Evolutionary conservation across 2,888 invertebrate genomes (phyloP).

Genomic region (Notodonta dromedarius): DNA sequence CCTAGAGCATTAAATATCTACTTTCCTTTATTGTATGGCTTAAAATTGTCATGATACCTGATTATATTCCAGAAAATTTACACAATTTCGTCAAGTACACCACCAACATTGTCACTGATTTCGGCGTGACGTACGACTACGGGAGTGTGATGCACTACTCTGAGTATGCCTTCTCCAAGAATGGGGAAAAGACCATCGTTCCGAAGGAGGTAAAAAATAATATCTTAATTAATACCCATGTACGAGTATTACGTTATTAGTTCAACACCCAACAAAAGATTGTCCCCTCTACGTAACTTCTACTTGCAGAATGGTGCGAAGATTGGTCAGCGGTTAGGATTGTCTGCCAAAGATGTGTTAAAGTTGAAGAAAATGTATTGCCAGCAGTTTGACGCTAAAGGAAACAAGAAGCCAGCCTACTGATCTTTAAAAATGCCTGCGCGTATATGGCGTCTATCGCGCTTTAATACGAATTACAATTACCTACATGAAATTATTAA

Average conservation of each 20-base stretch:
- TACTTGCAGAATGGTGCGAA: slow-evolving; percentile 60
- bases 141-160: slow-evolving; percentile 90
- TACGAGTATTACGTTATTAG: too few species aligned
- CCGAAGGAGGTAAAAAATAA: slow-evolving; percentile 72
- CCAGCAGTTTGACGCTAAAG: not conserved
- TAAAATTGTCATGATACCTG: too few species aligned
- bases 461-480: too few species aligned
- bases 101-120: slow-evolving; percentile 86
- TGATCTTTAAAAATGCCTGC: not conserved
- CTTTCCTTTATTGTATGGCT: too few species aligned
- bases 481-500: too few species aligned
- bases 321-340: slow-evolving; percentile 69
- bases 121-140: slow-evolving; percentile 88
- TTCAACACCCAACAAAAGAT: too few species aligned
- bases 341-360: slow-evolving; percentile 67
- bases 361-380: slow-evolving; percentile 78
- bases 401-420: too few species aligned
- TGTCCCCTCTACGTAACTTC: slow-evolving; percentile 8
- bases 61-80: slow-evolving; percentile 71
- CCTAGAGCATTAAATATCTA: too few species aligned
- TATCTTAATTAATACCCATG: too few species aligned
- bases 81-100: slow-evolving; percentile 88
- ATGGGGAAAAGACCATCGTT: slow-evolving; percentile 87
- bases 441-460: too few species aligned
- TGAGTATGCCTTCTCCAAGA: slow-evolving; percentile 86